Base-by-base conservation (phyloP, 2,888 invertebrate species). In the Venusia cambrica region DNA sequence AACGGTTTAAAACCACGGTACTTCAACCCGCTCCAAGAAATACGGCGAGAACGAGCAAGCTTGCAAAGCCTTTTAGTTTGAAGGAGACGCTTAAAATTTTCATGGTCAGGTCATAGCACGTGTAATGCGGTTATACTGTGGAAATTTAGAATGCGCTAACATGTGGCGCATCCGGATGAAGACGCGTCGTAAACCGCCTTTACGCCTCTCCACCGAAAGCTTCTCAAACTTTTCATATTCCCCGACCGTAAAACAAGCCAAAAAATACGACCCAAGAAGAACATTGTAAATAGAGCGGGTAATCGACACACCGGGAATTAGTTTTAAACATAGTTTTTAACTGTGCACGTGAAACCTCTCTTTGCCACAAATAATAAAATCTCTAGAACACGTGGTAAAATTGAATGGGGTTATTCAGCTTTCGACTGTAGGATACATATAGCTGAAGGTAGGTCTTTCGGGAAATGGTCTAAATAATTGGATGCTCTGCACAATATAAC, bases 201-300 rank as follows among this genome's bases (percentile, higher is more conserved):
- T 75, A 84, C 84, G 84, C 77, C 74, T 72, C 72, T 67, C 71
- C 60, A 52, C 71, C 76, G 77, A 74, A 79, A 75, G 78, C 78
- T 69, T 75, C 79, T 80, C 73, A 77, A 85, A 87, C 80, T 87
- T 87, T 87, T 85, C 85, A 87, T 87, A 87, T 87, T 84, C 79
- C 68, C 65, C 75, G 70, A 66, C 75, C 76, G 75, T 84, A 85
- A 85, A 85, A 75, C 76, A 65, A 73, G 70, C 83, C 79, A 78
- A 85, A 85, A 87, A 85, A 85, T 85, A 85, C 84, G 83, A 83
- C 71, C 77, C 64, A 61, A 72, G 77, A 74, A 84, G 79, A 83
- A 87, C 87, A 87, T 85, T 87, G 87, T 87, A 85, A 83, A 85
- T 78, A 76, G 69, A 61, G 71, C 71, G 57, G 70, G 74, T 74